These are phyloP conservation scores for Proisotoma minuta DNA, from an alignment of 2,888 invertebrate species.

Conservation along the genomic window DNA sequence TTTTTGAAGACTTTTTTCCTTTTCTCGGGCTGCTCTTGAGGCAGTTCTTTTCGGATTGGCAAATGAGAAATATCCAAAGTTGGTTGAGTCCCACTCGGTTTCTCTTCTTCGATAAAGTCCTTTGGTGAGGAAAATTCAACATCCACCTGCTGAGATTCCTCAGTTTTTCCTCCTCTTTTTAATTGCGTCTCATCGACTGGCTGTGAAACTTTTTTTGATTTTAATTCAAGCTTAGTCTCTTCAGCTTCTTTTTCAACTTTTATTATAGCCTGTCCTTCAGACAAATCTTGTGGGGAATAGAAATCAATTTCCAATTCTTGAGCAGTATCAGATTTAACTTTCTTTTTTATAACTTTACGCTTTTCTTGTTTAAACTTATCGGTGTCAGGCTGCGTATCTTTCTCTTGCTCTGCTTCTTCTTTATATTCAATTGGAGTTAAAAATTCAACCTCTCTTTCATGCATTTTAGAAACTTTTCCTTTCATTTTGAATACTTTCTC, in stretches of 20 bases:
- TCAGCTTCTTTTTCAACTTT: constrained; percentile 2
- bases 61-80: too few species aligned
- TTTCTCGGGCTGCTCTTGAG: neutral
- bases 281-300: constrained; percentile 62
- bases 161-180: constrained; percentile 15
- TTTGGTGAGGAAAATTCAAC: constrained; percentile 2
- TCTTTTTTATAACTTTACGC: constrained; percentile 53
- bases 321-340: constrained; percentile 46
- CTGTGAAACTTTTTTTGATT: neutral
- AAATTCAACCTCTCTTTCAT: constrained; percentile 48
- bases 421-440: constrained; percentile 44
- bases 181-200: neutral
- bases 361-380: constrained; percentile 47
- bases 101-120: neutral
- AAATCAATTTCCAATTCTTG: constrained; percentile 57
- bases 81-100: neutral
- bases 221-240: constrained; percentile 6
- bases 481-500: constrained; percentile 20
- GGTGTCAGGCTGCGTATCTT: neutral
- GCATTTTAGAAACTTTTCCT: constrained; percentile 39
- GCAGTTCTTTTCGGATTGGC: too few species aligned
- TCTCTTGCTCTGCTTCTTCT: constrained; percentile 16
- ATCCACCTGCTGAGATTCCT: neutral
- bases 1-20: constrained; percentile 1
- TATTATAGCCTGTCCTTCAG: neutral